Evolutionary conservation across 2,888 invertebrate species (phyloP).

Genomic region (Steinernema hermaphroditum): DNA sequence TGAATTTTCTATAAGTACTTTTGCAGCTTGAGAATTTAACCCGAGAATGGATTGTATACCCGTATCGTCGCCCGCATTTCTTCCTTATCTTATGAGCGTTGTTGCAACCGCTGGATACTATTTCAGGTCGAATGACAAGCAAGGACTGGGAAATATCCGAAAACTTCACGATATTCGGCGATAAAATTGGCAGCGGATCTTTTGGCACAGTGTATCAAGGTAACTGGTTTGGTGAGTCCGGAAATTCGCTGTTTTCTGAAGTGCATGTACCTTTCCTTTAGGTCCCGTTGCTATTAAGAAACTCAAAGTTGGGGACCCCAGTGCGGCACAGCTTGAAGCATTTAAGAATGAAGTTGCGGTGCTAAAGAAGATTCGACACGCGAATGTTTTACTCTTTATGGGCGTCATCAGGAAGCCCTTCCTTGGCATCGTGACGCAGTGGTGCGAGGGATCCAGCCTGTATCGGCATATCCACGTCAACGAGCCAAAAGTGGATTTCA

Average conservation of each 20-base stretch:
- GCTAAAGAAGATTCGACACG: slow-evolving; percentile 77
- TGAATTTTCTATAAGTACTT: too few species aligned
- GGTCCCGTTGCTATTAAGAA: slow-evolving; percentile 94
- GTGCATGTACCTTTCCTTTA: slow-evolving; percentile 37
- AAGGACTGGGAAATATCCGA: slow-evolving; percentile 63
- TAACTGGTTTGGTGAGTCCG: slow-evolving; percentile 44
- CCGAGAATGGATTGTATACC: too few species aligned
- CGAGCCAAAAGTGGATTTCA: slow-evolving; percentile 77
- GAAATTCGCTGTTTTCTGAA: neutral
- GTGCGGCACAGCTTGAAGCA: slow-evolving; percentile 90
- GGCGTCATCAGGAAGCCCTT: slow-evolving; percentile 81
- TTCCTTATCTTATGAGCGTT: too few species aligned
- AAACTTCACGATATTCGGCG: slow-evolving; percentile 41
- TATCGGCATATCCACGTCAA: slow-evolving; percentile 89
- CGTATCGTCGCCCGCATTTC: too few species aligned
- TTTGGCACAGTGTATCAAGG: slow-evolving; percentile 98
- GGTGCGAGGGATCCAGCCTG: slow-evolving; percentile 87
- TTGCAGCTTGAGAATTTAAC: too few species aligned
- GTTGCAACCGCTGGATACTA: too few species aligned
- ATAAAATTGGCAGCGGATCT: slow-evolving; percentile 90
- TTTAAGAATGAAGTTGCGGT: slow-evolving; percentile 86
- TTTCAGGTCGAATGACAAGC: too few species aligned
- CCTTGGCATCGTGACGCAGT: slow-evolving; percentile 86
- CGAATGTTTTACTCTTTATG: slow-evolving; percentile 96
- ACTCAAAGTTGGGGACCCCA: slow-evolving; percentile 94